Evolutionary conservation across 2,888 invertebrate genomes (phyloP).

Genomic region (Troides oblongomaculatus): DNA sequence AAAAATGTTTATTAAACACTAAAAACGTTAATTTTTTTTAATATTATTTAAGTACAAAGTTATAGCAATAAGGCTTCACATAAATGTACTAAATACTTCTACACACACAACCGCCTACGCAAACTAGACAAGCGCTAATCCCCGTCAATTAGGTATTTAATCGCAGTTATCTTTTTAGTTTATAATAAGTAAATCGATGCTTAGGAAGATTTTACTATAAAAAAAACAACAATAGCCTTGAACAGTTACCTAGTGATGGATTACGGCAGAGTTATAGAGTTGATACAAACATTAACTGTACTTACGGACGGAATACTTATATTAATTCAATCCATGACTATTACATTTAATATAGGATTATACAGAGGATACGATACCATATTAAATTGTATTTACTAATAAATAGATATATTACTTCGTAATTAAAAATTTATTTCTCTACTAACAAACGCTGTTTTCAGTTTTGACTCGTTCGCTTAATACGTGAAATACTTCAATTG

Average conservation of each 20-base stretch:
- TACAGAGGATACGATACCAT: too few relatives aligned
- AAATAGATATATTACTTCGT: too few relatives aligned
- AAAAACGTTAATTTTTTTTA: too few relatives aligned
- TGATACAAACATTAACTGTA: not conserved
- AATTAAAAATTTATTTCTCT: too few relatives aligned
- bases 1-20: too few relatives aligned
- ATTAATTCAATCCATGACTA: too few relatives aligned
- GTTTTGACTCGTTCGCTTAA: too few relatives aligned
- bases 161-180: not conserved
- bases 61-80: not conserved
- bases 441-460: too few relatives aligned
- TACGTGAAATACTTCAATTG: not conserved
- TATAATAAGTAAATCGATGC: not conserved
- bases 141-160: not conserved
- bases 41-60: not conserved
- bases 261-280: conserved; percentile 7
- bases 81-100: not conserved
- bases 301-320: too few relatives aligned
- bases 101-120: too few relatives aligned
- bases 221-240: not conserved
- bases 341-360: too few relatives aligned
- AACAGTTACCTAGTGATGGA: conserved; percentile 3
- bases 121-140: not conserved
- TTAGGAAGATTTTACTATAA: not conserved
- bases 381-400: too few relatives aligned